Evolutionary conservation across 2,797 vertebrate species (phyloP).

Genomic region (Microctenopoma stevenorrisi): DNA sequence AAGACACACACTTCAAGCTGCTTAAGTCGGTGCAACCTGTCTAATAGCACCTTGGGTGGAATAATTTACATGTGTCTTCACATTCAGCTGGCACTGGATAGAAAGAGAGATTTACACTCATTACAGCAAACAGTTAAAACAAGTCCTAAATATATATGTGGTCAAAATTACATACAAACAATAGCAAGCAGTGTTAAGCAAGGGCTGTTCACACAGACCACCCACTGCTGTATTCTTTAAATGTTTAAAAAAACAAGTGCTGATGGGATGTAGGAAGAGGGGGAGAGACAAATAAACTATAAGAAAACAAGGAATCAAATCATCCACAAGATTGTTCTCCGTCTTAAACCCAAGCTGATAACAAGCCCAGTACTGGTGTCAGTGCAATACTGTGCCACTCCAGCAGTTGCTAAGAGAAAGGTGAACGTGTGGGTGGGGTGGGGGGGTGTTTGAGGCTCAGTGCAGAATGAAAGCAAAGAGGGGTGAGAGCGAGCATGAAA

Average conservation of each 20-base stretch:
- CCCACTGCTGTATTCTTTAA: background rate
- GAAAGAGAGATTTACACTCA: slow-evolving; percentile 46
- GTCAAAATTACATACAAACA: slow-evolving; percentile 45
- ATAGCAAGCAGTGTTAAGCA: slow-evolving; percentile 10
- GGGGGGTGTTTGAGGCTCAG: slow-evolving; percentile 34
- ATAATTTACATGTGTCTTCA: slow-evolving; percentile 64
- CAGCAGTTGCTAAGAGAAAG: slow-evolving; percentile 76
- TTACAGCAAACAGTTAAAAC: slow-evolving; percentile 71
- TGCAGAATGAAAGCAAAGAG: slow-evolving; percentile 71
- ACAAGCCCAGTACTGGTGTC: slow-evolving; percentile 49
- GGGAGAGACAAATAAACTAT: too few species aligned
- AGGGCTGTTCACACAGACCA: background rate
- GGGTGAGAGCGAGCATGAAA: slow-evolving; percentile 75
- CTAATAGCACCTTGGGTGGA: slow-evolving; percentile 65
- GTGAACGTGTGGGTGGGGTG: slow-evolving; percentile 44
- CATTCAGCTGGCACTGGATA: slow-evolving; percentile 58
- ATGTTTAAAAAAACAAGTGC: background rate
- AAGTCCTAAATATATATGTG: slow-evolving; percentile 50
- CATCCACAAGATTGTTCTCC: background rate
- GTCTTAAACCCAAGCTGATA: slow-evolving; percentile 38
- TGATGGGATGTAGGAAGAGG: background rate
- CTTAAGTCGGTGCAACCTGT: slow-evolving; percentile 53
- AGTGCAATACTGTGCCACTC: slow-evolving; percentile 55
- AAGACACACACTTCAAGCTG: slow-evolving; percentile 34
- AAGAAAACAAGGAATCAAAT: background rate